These are phyloP conservation scores for Neodiprion lecontei DNA, from an alignment of 1,140 invertebrate species.

Conservation along the genomic window DNA sequence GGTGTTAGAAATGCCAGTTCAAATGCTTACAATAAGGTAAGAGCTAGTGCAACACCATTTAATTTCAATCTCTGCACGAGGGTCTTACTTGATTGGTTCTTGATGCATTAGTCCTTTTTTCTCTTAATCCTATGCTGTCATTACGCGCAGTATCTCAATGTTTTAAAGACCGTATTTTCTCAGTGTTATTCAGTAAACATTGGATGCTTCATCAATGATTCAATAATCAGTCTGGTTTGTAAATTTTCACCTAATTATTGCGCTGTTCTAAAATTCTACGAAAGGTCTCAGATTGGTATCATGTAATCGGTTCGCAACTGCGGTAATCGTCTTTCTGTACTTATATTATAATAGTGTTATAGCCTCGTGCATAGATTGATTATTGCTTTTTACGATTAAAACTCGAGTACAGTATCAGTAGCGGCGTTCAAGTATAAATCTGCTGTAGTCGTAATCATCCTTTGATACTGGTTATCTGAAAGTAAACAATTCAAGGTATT, in stretches of 20 bases:
- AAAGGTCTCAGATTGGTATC: too few relatives aligned
- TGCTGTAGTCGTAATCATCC: background rate
- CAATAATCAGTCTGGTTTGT: too few relatives aligned
- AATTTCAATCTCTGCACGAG: slow-evolving; percentile 2
- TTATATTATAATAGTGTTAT: background rate
- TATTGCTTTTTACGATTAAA: background rate
- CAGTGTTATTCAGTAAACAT: too few relatives aligned
- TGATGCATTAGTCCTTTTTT: too few relatives aligned
- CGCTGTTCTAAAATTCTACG: too few relatives aligned
- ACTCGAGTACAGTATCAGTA: background rate
- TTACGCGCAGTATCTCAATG: too few relatives aligned
- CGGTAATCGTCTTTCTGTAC: too few relatives aligned
- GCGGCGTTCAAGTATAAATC: background rate
- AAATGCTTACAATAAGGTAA: slow-evolving; percentile 93
- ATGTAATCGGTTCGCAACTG: too few relatives aligned
- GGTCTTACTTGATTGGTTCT: background rate
- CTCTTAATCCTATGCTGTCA: too few relatives aligned
- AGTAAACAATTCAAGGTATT: background rate
- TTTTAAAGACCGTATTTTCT: too few relatives aligned
- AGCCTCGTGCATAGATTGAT: background rate
- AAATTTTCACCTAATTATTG: too few relatives aligned
- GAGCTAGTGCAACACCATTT: slow-evolving; percentile 48
- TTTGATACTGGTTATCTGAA: background rate
- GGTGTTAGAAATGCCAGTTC: slow-evolving; percentile 81
- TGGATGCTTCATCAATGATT: too few relatives aligned